Percentiles rank a stretch among this genome's conserved stretches.
phyloP scores from a whole-genome alignment of 2,888 invertebrate genomes.

The Pasiphila rectangulata region DNA sequence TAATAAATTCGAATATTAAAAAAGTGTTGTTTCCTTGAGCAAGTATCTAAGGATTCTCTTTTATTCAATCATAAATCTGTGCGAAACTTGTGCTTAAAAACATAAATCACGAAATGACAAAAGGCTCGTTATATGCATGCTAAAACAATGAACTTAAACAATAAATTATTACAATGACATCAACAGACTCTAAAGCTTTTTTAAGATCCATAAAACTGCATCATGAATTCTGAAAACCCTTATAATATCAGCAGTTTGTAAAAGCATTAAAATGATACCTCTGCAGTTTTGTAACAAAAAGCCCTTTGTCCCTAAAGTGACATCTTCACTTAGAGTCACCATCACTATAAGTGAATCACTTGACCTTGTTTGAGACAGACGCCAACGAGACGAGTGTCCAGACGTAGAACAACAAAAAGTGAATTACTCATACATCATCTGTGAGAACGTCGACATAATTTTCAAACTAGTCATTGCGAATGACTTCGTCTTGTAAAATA shows the following conservation, averaged over 20 bases:
- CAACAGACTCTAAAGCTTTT: constrained; percentile 19
- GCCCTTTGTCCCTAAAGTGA: constrained; percentile 26
- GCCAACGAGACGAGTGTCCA: constrained; percentile 44
- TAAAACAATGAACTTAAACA: constrained; percentile 15
- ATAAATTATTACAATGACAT: constrained; percentile 16
- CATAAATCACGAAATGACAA: not conserved
- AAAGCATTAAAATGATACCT: constrained; percentile 12
- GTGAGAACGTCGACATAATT: constrained; percentile 21
- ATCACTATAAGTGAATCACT: constrained; percentile 40
- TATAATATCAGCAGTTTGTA: constrained; percentile 10
- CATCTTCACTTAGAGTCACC: constrained; percentile 29
- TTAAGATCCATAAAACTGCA: constrained; percentile 22
- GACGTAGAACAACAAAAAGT: constrained; percentile 40
- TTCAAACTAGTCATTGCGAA: constrained; percentile 15
- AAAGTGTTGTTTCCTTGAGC: too few relatives aligned
- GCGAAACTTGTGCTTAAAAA: too few relatives aligned
- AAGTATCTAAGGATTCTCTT: too few relatives aligned
- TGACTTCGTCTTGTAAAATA: constrained; percentile 2
- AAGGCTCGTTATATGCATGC: not conserved
- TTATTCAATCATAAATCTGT: too few relatives aligned
- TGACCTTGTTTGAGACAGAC: constrained; percentile 50
- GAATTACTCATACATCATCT: constrained; percentile 39
- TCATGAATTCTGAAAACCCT: constrained; percentile 14
- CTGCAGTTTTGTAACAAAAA: constrained; percentile 13
- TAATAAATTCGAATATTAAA: too few relatives aligned